Evolutionary conservation across 2,888 invertebrate genomes (phyloP).

Genomic region (Seira sanloemensis): DNA sequence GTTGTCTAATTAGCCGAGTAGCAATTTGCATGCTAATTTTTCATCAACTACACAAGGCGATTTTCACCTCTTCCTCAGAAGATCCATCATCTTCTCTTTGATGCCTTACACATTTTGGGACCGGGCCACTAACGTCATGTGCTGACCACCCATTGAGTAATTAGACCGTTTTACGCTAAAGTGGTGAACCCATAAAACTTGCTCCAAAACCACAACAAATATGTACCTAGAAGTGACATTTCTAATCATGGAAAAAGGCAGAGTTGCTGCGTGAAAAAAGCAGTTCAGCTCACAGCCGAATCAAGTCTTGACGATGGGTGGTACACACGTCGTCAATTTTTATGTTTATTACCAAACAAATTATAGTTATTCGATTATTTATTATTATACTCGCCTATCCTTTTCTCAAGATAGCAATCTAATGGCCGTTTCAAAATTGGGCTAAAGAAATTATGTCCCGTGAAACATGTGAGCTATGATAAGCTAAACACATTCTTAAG

Average conservation of each 20-base stretch:
- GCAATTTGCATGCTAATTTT: slow-evolving; percentile 60
- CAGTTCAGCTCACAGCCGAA: background rate
- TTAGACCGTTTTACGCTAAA: slow-evolving; percentile 51
- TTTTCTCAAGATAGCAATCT: background rate
- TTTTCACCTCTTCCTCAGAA: slow-evolving; percentile 17
- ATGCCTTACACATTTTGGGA: background rate
- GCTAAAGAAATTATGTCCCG: too few relatives aligned
- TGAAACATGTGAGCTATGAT: too few relatives aligned
- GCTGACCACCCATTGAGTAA: slow-evolving; percentile 61
- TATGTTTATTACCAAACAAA: slow-evolving; percentile 52
- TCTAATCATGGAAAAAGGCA: background rate
- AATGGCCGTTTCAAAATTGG: too few relatives aligned
- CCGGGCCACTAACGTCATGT: slow-evolving; percentile 13
- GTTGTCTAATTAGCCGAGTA: slow-evolving; percentile 46
- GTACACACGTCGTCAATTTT: slow-evolving; percentile 59
- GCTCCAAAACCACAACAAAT: background rate
- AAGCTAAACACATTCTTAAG: too few relatives aligned
- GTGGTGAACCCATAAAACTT: background rate
- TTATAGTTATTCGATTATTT: background rate
- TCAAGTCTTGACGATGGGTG: slow-evolving; percentile 38
- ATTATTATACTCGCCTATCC: background rate
- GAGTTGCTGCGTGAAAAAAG: background rate
- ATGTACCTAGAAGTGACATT: background rate
- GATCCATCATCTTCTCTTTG: background rate
- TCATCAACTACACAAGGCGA: slow-evolving; percentile 40